phyloP scores from a whole-genome alignment of 2,797 vertebrate species.

The Bradypus variegatus region DNA sequence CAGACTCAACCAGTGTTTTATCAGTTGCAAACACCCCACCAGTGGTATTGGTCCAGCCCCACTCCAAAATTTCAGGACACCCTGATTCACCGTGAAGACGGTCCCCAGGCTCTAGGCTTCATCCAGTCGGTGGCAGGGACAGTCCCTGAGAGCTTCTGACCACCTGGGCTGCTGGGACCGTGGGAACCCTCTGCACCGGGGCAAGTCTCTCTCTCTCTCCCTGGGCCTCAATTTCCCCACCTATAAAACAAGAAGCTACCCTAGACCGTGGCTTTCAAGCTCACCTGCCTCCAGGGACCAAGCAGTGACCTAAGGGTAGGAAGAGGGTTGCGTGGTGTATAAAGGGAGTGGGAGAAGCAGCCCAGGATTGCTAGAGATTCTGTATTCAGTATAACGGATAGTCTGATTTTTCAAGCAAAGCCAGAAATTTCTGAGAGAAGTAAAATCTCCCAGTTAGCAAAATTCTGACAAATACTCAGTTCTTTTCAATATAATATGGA shows the following conservation, averaged over 20 bases:
- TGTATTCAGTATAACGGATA: no score
- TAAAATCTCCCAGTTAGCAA: background rate
- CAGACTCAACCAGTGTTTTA: background rate
- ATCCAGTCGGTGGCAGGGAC: fast-evolving
- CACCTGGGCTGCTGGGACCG: fast-evolving
- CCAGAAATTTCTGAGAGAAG: background rate
- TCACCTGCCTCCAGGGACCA: background rate
- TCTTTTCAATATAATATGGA: fast-evolving
- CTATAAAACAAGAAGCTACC: fast-evolving
- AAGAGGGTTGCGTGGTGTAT: background rate
- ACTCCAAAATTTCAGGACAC: background rate
- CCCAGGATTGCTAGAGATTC: background rate
- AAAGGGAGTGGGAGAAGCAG: fast-evolving
- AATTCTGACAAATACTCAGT: background rate
- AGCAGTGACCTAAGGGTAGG: background rate
- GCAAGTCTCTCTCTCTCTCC: background rate
- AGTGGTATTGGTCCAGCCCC: fast-evolving
- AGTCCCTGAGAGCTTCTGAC: fast-evolving
- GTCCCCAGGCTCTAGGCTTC: background rate
- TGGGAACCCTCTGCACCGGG: fast-evolving
- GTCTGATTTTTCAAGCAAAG: background rate
- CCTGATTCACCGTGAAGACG: background rate
- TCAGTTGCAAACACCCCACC: fast-evolving
- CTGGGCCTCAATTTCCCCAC: background rate
- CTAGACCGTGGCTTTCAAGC: background rate